Evolutionary conservation across 2,113 vertebrate genomes (phyloP), one percentile per base, ranked within the genome.

Genomic region (Gallinago jamesoni): DNA sequence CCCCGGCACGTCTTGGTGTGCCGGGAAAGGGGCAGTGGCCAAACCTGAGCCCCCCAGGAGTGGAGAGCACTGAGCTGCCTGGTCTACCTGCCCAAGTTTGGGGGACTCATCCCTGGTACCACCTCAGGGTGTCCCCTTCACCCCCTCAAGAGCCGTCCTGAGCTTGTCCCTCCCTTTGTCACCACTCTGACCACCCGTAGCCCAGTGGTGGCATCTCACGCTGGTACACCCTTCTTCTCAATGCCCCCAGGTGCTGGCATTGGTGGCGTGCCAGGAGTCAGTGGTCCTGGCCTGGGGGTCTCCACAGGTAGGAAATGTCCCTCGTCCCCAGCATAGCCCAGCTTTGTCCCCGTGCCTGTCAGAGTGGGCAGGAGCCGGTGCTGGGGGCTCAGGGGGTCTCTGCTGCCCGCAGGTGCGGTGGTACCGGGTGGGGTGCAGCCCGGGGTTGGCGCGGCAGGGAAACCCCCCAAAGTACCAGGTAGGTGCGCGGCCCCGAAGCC

Each of bases 381-480:
- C 12, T 24, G 1, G 2, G 57, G 62, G 66, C 87, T 97, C 74
- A 95, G 73, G 64, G 83, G 63, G 77, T 96, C 57, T 94, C 84
- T 94, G 90, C 87, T 82, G 83, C 92, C 84, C 23, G 30, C 82
- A 98, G 98, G 97, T 96, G 98, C 83, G 0, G 98, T 82, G 39
- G 97, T 98, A 23, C 98, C 95, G 48, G 80, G 93, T 1, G 98
- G 87, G 67, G 96, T 94, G 45, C 97, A 96, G 91, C 97, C 96
- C 2, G 98, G 97, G 82, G 93, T 95, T 9, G 98, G 97, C 1
- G 96, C 95, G 1, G 97, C 82, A 77, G 98, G 2, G 48, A 98
- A 98, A 41, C 97, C 98, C 39, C 98, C 98, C 50, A 98, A 98
- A 97, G 89, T 98, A 84, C 98, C 98, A 31, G 98, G 98, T 98